A percentile compares a stretch with the other conserved stretches of the same genome.
These are phyloP conservation scores for Drosophila mettleri DNA, from an alignment of 2,888 invertebrate genomes.

Conservation along the genomic window DNA sequence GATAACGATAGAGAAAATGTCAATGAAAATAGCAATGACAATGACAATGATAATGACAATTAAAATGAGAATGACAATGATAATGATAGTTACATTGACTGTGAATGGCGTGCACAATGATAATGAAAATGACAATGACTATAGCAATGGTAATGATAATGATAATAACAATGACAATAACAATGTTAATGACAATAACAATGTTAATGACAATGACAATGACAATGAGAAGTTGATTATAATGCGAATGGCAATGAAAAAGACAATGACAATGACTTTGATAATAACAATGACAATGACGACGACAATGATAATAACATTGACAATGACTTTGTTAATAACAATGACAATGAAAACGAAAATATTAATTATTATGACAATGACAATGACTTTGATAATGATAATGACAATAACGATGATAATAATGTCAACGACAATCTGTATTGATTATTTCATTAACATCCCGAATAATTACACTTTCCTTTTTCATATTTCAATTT, in stretches of 20 bases:
- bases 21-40: no score
- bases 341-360: slow-evolving; percentile 1
- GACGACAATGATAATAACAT: slow-evolving; percentile 1
- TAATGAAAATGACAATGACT: no score
- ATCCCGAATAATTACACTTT: no score
- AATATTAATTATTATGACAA: background rate
- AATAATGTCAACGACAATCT: slow-evolving; percentile 1
- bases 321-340: slow-evolving; percentile 1
- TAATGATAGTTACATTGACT: no score
- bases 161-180: no score
- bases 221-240: no score
- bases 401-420: background rate
- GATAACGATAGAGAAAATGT: no score
- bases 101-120: no score
- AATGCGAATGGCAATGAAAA: background rate
- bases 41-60: no score
- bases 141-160: no score
- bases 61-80: no score
- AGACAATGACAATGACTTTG: slow-evolving; percentile 2
- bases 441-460: no score
- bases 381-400: slow-evolving; percentile 3
- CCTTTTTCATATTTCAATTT: background rate
- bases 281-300: background rate
- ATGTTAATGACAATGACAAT: background rate
- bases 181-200: background rate